Base-by-base conservation (phyloP, 2,888 invertebrate species). In the Agrenia bidenticulata region DNA sequence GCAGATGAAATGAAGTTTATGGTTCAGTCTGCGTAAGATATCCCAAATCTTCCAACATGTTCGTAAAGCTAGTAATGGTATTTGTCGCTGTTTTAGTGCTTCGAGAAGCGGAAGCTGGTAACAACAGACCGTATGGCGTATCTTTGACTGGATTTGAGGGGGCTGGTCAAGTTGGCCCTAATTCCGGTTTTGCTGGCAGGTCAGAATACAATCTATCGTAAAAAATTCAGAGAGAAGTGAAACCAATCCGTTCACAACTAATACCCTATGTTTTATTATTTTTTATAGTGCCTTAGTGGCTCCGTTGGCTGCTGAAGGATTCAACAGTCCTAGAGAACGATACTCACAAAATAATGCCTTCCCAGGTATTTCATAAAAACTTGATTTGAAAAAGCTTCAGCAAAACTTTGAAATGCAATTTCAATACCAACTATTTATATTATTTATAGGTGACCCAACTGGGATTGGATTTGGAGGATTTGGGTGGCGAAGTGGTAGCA, bases 171-270 rank as follows among this genome's bases (percentile, higher is more conserved):
- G 58, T 61, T 15, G 72, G 72, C 19, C 75, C 74, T 23, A 74
- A 74, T 42, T 63, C 67, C 17, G 75, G 75, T 54, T 75, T 73
- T 61, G 75, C 75, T 62, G 75, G 75, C 60, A 66, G 70, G 72
- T 73, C 57, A 67, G 61, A 45, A 41, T 45, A 45, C 15, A 11
- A 4, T 5, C n/a, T 45, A 45, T 9, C 15, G 39, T 39, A 45
- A 32, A 32, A 7, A 32, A 45, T 32, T 32, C 32, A 32, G 32
- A n/a, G n/a, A n/a, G n/a, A n/a, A n/a, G n/a, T n/a, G n/a, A n/a
- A n/a, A n/a, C 39, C 39, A 7, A 39, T 39, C 45, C n/a, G n/a
- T 45, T 45, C 4, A 45, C 19, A 45, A 45, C 15, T 45, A 45
- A 17, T 17, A 17, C 39, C 39, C 39, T 39, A 15, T 11, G 39